Evolutionary conservation across 2,113 vertebrate genomes (phyloP).

Genomic region (Neolamprologus hecqui): DNA sequence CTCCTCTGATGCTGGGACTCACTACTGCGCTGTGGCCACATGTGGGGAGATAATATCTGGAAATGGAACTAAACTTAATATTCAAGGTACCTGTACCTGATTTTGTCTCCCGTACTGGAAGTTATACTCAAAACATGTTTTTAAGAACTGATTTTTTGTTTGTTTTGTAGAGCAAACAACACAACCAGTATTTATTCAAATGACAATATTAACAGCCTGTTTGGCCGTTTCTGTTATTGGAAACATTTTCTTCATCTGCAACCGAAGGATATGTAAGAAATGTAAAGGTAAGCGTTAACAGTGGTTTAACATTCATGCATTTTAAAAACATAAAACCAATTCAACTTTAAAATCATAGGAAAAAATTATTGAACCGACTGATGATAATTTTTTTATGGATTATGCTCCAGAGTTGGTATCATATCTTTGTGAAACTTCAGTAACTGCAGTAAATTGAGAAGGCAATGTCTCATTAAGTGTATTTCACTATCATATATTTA

Average conservation of each 20-base stretch:
- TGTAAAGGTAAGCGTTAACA: accelerated
- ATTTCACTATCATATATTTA: neutral
- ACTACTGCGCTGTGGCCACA: conserved; percentile 23
- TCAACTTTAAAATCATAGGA: neutral
- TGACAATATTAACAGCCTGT: neutral
- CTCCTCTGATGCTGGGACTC: conserved; percentile 5
- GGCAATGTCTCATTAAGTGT: neutral
- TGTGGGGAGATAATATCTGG: conserved; percentile 10
- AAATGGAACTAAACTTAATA: neutral
- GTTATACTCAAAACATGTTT: neutral
- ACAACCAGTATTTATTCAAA: neutral
- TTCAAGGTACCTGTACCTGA: neutral
- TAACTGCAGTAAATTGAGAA: neutral
- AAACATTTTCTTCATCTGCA: neutral
- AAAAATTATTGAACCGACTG: neutral
- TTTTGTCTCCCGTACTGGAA: neutral
- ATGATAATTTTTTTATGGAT: neutral
- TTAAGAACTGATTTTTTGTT: neutral
- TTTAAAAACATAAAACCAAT: neutral
- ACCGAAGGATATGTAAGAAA: neutral
- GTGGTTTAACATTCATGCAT: neutral
- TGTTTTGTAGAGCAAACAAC: neutral
- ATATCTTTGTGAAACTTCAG: neutral
- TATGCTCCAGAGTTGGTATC: neutral
- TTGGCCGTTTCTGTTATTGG: neutral